Percentiles rank a stretch among this genome's conserved stretches.
phyloP scores from a whole-genome alignment of 2,797 vertebrate genomes.

The Limnodromus scolopaceus region DNA sequence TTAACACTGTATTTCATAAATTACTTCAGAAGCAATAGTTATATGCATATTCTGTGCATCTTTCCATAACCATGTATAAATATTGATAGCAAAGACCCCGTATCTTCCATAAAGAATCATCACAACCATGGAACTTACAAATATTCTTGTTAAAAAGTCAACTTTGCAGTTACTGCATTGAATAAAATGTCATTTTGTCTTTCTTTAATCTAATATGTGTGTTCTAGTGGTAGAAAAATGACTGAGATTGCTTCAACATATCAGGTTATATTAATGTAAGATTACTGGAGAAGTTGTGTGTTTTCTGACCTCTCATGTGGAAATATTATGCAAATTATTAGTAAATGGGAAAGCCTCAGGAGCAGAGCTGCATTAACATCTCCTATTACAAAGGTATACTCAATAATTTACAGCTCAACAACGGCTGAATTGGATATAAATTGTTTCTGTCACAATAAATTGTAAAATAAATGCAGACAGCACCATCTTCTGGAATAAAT shows the following conservation, averaged over 20 bases:
- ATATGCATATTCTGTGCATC: background rate
- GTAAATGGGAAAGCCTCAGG: conserved; percentile 76
- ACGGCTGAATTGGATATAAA: conserved; percentile 43
- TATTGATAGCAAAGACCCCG: background rate
- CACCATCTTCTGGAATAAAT: conserved; percentile 80
- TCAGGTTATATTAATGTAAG: conserved; percentile 71
- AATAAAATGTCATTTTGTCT: conserved; percentile 47
- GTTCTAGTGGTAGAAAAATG: conserved; percentile 63
- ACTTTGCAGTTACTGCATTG: background rate
- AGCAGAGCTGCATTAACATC: conserved; percentile 68
- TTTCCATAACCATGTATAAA: background rate
- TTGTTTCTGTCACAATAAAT: conserved; percentile 17
- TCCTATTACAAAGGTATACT: conserved; percentile 70
- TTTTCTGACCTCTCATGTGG: conserved; percentile 72
- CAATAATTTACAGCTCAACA: conserved; percentile 71
- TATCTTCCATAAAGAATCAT: background rate
- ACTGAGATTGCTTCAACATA: conserved; percentile 61
- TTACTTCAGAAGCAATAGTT: background rate
- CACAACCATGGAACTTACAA: background rate
- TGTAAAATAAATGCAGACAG: conserved; percentile 71
- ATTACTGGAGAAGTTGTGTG: conserved; percentile 59
- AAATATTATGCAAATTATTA: conserved; percentile 82
- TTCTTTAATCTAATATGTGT: conserved; percentile 45
- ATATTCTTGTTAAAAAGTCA: background rate
- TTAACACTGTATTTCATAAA: background rate